Evolutionary conservation across 2,797 vertebrate species (phyloP).

Genomic region (Triplophysa yarkandensis): DNA sequence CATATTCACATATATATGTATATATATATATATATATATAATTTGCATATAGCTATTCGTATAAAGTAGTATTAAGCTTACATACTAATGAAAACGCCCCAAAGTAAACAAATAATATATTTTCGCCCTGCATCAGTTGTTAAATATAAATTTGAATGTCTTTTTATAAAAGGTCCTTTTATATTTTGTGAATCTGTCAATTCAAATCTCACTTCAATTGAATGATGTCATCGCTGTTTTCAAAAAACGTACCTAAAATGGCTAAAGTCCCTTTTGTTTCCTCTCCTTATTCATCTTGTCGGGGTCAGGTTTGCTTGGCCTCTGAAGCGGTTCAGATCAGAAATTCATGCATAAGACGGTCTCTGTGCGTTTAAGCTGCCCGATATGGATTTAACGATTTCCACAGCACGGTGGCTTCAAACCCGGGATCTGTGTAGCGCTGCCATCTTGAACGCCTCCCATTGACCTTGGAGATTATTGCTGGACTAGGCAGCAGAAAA

Average conservation of each 20-base stretch:
- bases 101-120: too few relatives aligned
- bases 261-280: background rate
- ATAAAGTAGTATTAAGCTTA: too few relatives aligned
- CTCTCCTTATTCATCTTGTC: constrained; percentile 26
- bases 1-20: too few relatives aligned
- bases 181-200: too few relatives aligned
- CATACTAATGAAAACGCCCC: too few relatives aligned
- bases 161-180: too few relatives aligned
- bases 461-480: constrained; percentile 76
- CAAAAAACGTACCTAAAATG: background rate
- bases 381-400: constrained; percentile 74
- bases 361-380: constrained; percentile 48
- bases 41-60: too few relatives aligned
- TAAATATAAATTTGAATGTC: too few relatives aligned
- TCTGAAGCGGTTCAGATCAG: constrained; percentile 64
- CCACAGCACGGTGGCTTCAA: constrained; percentile 58
- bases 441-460: constrained; percentile 58
- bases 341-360: constrained; percentile 71
- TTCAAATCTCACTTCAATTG: constrained; percentile 2
- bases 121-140: too few relatives aligned
- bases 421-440: constrained; percentile 45
- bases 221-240: background rate
- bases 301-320: constrained; percentile 60
- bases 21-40: too few relatives aligned
- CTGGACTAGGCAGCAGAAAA: constrained; percentile 65